These are phyloP conservation scores for Lasiurus borealis DNA, from an alignment of 2,113 vertebrate species.

Conservation along the genomic window DNA sequence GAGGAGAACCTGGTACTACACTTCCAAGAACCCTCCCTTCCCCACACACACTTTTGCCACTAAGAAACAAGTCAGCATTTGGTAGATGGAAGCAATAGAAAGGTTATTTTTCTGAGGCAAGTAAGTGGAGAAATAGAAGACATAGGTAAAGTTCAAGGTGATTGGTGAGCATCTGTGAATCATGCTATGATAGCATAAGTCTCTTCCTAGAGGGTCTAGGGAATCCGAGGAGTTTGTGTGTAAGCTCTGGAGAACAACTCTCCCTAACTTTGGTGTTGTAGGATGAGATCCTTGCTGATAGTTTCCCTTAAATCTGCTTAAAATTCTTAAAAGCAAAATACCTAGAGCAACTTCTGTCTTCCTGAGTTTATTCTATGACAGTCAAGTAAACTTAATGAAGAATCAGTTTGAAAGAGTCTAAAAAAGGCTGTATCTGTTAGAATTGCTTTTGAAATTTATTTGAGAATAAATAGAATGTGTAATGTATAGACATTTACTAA, in stretches of 20 bases:
- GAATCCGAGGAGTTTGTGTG: background rate
- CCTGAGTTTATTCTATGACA: background rate
- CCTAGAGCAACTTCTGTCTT: background rate
- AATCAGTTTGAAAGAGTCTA: background rate
- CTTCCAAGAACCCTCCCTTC: background rate
- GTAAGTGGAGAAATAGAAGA: background rate
- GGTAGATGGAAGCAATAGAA: background rate
- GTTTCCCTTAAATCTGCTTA: background rate
- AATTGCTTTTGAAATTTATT: background rate
- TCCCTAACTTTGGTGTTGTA: accelerated
- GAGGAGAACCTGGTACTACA: background rate
- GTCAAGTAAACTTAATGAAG: background rate
- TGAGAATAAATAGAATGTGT: background rate
- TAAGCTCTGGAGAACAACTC: background rate
- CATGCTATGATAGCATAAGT: no score
- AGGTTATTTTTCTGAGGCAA: background rate
- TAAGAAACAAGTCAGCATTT: background rate
- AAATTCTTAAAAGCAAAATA: background rate
- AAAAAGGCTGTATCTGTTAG: background rate
- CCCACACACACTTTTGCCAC: background rate
- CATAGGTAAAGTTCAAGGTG: background rate
- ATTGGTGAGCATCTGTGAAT: background rate
- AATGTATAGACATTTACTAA: background rate
- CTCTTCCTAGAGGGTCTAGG: background rate
- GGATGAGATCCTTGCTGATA: background rate